phyloP scores from a whole-genome alignment of 2,113 vertebrate species.

The Erythrocercus mccallii region DNA sequence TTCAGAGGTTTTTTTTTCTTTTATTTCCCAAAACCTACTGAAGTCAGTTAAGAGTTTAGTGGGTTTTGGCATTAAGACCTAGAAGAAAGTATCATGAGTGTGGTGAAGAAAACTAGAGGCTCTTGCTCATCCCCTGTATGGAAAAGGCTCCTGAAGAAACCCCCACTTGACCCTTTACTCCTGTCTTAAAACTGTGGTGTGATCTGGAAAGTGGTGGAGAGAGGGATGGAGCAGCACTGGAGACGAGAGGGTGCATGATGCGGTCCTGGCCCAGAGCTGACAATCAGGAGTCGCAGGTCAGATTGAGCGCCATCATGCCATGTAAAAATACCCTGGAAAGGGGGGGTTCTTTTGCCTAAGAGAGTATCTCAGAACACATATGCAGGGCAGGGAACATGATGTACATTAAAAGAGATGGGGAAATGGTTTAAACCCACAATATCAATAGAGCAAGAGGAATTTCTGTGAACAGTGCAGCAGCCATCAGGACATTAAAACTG shows the following conservation, averaged over 20 bases:
- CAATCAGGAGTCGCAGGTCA: rapidly evolving
- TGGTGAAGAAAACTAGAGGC: not conserved
- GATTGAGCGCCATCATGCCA: rapidly evolving
- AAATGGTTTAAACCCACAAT: not conserved
- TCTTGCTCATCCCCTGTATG: not conserved
- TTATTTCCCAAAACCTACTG: not conserved
- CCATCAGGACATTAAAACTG: not conserved
- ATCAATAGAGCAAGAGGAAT: not conserved
- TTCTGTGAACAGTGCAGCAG: not conserved
- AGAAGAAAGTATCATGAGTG: not conserved
- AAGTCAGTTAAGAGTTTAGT: not conserved
- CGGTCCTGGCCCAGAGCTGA: rapidly evolving
- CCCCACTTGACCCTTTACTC: not conserved
- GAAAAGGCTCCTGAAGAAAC: not conserved
- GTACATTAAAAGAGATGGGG: not conserved
- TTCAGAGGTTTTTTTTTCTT: not conserved
- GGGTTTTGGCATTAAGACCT: not conserved
- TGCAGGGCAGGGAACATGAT: rapidly evolving
- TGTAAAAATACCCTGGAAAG: not conserved
- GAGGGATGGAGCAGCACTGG: rapidly evolving
- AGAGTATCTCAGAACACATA: not conserved
- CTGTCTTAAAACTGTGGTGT: not conserved
- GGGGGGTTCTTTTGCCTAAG: not conserved
- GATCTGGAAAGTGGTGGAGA: not conserved
- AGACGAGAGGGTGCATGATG: rapidly evolving